phyloP scores from a whole-genome alignment of 1,140 invertebrate species.

The Cydia pomonella region DNA sequence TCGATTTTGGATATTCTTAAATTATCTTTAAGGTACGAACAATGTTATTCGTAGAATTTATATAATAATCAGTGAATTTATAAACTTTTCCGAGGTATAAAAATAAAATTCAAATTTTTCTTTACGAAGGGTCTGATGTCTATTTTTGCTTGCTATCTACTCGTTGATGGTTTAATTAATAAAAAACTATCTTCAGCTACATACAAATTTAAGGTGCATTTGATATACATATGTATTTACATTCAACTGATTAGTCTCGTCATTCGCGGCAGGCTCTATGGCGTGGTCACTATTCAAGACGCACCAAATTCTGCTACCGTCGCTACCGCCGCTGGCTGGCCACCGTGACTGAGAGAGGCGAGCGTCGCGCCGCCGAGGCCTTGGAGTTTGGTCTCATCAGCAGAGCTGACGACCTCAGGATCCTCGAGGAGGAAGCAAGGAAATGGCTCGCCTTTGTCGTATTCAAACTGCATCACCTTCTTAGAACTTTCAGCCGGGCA shows the following conservation, averaged over 20 bases:
- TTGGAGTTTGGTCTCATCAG: conserved; percentile 66
- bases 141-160: no score
- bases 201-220: no score
- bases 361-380: conserved; percentile 63
- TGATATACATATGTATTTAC: no score
- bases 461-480: conserved; percentile 77
- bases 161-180: no score
- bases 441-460: conserved; percentile 75
- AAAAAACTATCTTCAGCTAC: no score
- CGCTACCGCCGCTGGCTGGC: conserved; percentile 70
- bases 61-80: no score
- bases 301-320: conserved; percentile 68
- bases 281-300: conserved; percentile 70
- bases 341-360: conserved; percentile 63
- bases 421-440: conserved; percentile 71
- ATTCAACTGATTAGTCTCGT: neutral
- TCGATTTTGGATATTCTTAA: no score
- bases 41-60: no score
- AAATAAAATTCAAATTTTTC: no score
- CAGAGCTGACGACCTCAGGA: conserved; percentile 62
- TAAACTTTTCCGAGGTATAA: no score
- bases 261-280: conserved; percentile 57
- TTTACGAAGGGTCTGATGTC: no score
- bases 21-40: no score
- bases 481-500: conserved; percentile 67